Evolutionary conservation across 2,113 vertebrate genomes (phyloP), one percentile per base, ranked within the genome.

Genomic region (Cisticola juncidis): DNA sequence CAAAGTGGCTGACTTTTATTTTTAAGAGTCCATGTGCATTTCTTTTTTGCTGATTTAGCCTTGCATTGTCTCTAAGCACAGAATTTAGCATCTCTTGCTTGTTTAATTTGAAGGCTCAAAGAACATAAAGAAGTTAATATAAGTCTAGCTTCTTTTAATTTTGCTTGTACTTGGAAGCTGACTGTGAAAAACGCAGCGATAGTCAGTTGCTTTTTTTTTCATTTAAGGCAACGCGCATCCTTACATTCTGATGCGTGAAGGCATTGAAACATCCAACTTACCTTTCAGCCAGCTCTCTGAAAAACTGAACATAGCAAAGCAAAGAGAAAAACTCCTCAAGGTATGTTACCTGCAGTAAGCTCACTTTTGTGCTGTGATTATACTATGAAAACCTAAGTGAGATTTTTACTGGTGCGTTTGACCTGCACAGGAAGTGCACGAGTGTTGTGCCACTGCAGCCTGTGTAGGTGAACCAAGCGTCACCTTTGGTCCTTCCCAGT

Each of bases 261-360:
- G 98, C 54, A 57, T n/a, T 65, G 98, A 98, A 96, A 69, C 91
- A 12, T 88, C 83, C 81, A 97, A 97, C 94, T 86, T 98, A 71
- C 60, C 95, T 88, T 72, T 95, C 90, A 97, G 97, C 85, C 97
- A 98, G 71, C 96, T 97, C 42, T 95, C 96, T 91, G 98, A 98
- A 93, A 97, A 98, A 92, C 86, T 98, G 81, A 98, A 93, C 24
- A 6, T 94, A 81, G 95, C 95, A 97, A 92, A 97, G 84, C 90
- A 97, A 81, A 97, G 86, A 94, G 98, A 98, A 92, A 98, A 97
- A 66, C 62, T 96, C 71, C 85, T 97, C 95, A 97, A 98, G 98
- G 98, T 98, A 97, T n/a, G 60, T 84, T 48, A 11, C 57, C 47
- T 96, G 53, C 10, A 42, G 22, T 83, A 57, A 66, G 36, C 60